Evolutionary conservation across 2,888 invertebrate species (phyloP).

Genomic region (Perdita meconis): DNA sequence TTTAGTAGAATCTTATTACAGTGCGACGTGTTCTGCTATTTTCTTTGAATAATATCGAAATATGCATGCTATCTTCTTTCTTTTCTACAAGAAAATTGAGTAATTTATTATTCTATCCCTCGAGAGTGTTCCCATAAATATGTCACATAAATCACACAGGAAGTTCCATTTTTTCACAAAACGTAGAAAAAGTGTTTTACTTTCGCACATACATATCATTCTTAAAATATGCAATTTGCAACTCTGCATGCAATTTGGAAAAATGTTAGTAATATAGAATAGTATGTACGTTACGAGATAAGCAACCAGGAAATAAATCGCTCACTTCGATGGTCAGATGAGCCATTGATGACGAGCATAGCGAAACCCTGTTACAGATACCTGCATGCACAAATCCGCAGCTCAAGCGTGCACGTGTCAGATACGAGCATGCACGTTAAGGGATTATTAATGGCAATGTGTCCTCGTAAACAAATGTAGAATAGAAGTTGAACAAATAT

Average conservation of each 20-base stretch:
- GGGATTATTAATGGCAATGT: neutral
- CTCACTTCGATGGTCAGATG: slow-evolving; percentile 5
- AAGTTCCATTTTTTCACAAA: too few species aligned
- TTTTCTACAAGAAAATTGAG: too few species aligned
- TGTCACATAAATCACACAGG: neutral
- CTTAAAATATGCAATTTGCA: neutral
- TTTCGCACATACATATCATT: neutral
- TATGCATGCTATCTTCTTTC: too few species aligned
- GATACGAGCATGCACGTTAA: slow-evolving; percentile 1
- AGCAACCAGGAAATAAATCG: slow-evolving; percentile 9
- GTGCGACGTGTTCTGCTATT: too few species aligned
- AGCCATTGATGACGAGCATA: slow-evolving; percentile 2
- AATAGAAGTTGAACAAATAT: neutral
- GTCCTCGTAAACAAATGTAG: slow-evolving; percentile 6
- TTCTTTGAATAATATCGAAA: too few species aligned
- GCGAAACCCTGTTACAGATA: neutral
- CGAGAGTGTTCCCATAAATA: too few species aligned
- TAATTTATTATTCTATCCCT: too few species aligned
- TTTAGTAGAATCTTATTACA: too few species aligned
- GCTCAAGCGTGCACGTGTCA: slow-evolving; percentile 1
- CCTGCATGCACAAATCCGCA: neutral
- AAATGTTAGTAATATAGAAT: neutral
- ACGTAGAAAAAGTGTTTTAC: too few species aligned
- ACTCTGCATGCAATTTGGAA: neutral
- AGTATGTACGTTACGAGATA: neutral